These are phyloP conservation scores for Leptinotarsa peninsularis DNA, from an alignment of 2,888 invertebrate genomes.

Conservation along the genomic window DNA sequence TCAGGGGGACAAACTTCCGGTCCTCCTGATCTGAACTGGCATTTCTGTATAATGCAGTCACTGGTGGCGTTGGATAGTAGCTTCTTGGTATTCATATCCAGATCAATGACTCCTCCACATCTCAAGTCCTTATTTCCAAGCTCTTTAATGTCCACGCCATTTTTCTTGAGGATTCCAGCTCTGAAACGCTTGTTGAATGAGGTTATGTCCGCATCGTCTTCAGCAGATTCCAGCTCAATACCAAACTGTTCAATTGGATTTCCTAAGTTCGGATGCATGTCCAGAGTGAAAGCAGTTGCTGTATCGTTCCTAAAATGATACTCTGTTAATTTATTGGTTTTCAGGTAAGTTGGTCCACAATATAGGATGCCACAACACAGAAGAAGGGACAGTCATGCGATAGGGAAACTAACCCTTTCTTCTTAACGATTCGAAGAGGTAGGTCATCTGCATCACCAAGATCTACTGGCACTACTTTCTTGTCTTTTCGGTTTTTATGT, in stretches of 20 bases:
- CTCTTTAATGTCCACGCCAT: constrained; percentile 80
- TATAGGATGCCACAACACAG: neutral
- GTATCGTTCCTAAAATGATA: constrained; percentile 52
- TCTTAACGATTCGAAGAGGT: constrained; percentile 68
- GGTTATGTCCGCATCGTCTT: constrained; percentile 79
- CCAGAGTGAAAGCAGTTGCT: constrained; percentile 60
- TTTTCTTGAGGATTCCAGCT: constrained; percentile 72
- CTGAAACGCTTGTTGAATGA: constrained; percentile 80
- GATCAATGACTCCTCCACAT: constrained; percentile 79
- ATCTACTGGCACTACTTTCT: constrained; percentile 59
- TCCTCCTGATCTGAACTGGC: constrained; percentile 80
- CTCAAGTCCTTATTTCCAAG: constrained; percentile 80
- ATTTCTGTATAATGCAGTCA: constrained; percentile 82
- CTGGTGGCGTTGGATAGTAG: constrained; percentile 73
- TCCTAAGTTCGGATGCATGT: constrained; percentile 81
- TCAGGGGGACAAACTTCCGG: constrained; percentile 84
- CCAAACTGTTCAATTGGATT: constrained; percentile 82
- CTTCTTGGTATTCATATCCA: constrained; percentile 75
- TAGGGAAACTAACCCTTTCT: constrained; percentile 44
- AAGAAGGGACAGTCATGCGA: neutral
- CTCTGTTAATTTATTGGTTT: too few relatives aligned
- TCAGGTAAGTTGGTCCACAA: too few relatives aligned
- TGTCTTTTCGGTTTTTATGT: constrained; percentile 31
- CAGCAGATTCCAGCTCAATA: constrained; percentile 80
- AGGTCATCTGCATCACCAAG: constrained; percentile 71